Evolutionary conservation across 2,113 vertebrate species (phyloP).

Genomic region (Apodemus sylvaticus): DNA sequence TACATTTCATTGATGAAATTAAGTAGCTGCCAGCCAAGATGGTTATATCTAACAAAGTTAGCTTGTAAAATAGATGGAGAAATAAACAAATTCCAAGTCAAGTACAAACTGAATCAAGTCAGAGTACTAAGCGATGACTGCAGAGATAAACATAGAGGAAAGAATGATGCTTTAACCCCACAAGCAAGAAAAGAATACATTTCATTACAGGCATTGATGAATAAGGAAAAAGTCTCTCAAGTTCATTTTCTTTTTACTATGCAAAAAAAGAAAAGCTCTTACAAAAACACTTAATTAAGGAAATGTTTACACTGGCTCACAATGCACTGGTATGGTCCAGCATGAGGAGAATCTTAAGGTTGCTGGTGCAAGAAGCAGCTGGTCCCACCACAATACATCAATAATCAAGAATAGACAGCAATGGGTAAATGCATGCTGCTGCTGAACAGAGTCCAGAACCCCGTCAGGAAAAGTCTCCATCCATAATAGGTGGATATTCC

Average conservation of each 20-base stretch:
- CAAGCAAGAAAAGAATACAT: background rate
- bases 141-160: background rate
- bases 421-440: no score
- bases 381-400: background rate
- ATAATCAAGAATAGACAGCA: background rate
- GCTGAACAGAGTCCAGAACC: background rate
- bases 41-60: background rate
- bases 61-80: background rate
- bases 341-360: background rate
- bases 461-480: background rate
- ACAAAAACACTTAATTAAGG: background rate
- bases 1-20: background rate
- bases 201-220: background rate
- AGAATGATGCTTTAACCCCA: background rate
- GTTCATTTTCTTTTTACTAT: background rate
- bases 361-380: background rate
- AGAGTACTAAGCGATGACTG: background rate
- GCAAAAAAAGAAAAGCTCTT: background rate
- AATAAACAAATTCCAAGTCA: background rate
- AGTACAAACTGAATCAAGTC: background rate
- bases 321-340: background rate
- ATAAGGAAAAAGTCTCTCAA: background rate
- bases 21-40: background rate
- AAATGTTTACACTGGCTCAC: background rate
- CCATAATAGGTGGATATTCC: background rate